Conservation (phyloP, 2,888 invertebrate genomes). For the Agapostemon virescens region DNA sequence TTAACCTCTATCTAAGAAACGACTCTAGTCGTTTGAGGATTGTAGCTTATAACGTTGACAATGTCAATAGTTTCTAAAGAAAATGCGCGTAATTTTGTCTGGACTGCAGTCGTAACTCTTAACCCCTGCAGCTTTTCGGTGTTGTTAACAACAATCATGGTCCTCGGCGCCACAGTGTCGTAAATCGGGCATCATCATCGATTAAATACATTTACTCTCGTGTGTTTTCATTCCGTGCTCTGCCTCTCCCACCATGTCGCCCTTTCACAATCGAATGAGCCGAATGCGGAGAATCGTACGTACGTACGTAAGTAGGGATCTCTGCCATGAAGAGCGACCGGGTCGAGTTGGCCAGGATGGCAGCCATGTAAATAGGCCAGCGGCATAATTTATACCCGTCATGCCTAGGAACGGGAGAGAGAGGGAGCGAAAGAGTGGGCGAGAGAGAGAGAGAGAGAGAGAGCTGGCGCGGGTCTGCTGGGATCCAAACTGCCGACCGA, state of each 20-base stretch:
- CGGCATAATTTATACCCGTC: constrained; percentile 77
- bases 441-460: not conserved
- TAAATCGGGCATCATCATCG: not conserved
- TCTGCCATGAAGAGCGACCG: constrained; percentile 63
- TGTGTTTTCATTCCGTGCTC: not conserved
- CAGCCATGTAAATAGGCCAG: constrained; percentile 77
- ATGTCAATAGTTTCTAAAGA: not conserved
- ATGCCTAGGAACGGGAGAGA: constrained; percentile 58
- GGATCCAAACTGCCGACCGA: constrained; percentile 66
- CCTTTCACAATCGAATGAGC: constrained; percentile 61
- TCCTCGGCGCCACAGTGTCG: not conserved
- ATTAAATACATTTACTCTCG: constrained; percentile 15
- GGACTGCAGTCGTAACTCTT: too few species aligned
- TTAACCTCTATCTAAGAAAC: not conserved
- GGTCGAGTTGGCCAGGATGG: constrained; percentile 67
- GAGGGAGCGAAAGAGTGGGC: too few species aligned
- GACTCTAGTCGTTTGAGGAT: not conserved
- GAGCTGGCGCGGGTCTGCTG: constrained; percentile 61
- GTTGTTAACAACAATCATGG: not conserved
- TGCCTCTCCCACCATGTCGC: not conserved
- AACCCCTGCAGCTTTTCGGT: too few species aligned
- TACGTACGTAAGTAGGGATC: constrained; percentile 64
- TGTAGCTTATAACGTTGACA: not conserved
- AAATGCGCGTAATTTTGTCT: too few species aligned
- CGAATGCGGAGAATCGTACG: constrained; percentile 64